These are phyloP conservation scores for Rhynchotus rufescens DNA, from an alignment of 2,797 vertebrate genomes.

Conservation along the genomic window DNA sequence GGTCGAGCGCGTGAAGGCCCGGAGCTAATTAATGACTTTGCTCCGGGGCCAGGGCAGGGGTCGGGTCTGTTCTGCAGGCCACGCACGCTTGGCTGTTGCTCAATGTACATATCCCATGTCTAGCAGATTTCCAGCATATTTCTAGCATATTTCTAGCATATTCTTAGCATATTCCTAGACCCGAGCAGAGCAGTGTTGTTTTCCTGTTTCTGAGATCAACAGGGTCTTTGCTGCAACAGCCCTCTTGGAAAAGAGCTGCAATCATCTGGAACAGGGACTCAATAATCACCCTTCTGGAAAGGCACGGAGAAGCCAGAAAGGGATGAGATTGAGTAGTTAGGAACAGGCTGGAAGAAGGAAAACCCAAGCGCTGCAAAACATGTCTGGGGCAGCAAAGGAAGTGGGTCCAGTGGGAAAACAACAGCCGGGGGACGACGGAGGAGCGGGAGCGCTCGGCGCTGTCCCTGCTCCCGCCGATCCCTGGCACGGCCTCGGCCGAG, in stretches of 20 bases:
- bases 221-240: not conserved
- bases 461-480: not conserved
- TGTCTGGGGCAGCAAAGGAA: not conserved
- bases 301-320: not conserved
- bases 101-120: no score
- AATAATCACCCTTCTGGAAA: not conserved
- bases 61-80: not conserved
- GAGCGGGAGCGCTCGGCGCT: not conserved
- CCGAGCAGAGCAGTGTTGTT: no score
- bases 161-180: not conserved
- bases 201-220: not conserved
- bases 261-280: rapidly evolving
- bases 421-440: not conserved
- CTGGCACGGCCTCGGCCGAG: not conserved
- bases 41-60: not conserved
- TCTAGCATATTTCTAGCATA: no score
- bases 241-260: not conserved
- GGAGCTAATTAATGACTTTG: not conserved
- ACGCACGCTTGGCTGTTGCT: not conserved
- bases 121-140: no score
- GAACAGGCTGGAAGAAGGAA: not conserved
- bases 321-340: not conserved
- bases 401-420: not conserved
- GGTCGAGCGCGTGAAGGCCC: rapidly evolving
- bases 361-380: not conserved